phyloP scores from a whole-genome alignment of 2,888 invertebrate species.

The Leptarthrus brevirostris region DNA sequence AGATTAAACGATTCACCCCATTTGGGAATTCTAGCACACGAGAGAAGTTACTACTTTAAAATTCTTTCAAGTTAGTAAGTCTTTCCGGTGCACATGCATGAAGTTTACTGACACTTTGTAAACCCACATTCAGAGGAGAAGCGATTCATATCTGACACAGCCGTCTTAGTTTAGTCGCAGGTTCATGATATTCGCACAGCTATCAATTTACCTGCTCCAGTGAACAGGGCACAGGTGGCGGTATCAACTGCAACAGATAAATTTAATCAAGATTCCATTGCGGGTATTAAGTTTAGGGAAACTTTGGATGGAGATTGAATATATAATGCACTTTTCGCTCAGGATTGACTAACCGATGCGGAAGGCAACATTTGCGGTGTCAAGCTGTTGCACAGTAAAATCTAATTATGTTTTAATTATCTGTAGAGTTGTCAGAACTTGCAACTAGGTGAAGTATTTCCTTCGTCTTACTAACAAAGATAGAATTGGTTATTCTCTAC shows the following conservation, averaged over 20 bases:
- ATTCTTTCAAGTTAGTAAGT: slow-evolving; percentile 30
- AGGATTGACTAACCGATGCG: background rate
- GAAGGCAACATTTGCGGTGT: background rate
- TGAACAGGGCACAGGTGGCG: slow-evolving; percentile 3
- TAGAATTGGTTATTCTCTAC: too few relatives aligned
- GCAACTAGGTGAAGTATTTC: too few relatives aligned
- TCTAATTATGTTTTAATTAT: background rate
- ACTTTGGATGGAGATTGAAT: slow-evolving; percentile 17
- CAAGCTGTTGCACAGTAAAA: background rate
- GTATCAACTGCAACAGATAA: slow-evolving; percentile 30
- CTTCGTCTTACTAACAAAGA: too few relatives aligned
- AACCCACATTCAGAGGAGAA: slow-evolving; percentile 18
- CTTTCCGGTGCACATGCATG: slow-evolving; percentile 16
- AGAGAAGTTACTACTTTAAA: slow-evolving; percentile 31
- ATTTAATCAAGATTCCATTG: slow-evolving; percentile 29
- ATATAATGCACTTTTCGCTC: slow-evolving; percentile 28
- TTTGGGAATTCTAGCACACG: slow-evolving; percentile 32
- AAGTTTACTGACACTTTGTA: slow-evolving; percentile 16
- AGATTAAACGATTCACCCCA: background rate
- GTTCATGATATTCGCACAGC: slow-evolving; percentile 17
- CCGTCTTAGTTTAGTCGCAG: slow-evolving; percentile 29
- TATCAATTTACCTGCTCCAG: slow-evolving; percentile 20
- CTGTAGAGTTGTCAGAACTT: too few relatives aligned
- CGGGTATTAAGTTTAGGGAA: background rate
- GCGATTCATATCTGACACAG: background rate